A percentile compares a stretch with the other conserved stretches of the same genome.
Evolutionary conservation across 2,888 invertebrate species (phyloP).

Genomic region (Acrobasis repandana): DNA sequence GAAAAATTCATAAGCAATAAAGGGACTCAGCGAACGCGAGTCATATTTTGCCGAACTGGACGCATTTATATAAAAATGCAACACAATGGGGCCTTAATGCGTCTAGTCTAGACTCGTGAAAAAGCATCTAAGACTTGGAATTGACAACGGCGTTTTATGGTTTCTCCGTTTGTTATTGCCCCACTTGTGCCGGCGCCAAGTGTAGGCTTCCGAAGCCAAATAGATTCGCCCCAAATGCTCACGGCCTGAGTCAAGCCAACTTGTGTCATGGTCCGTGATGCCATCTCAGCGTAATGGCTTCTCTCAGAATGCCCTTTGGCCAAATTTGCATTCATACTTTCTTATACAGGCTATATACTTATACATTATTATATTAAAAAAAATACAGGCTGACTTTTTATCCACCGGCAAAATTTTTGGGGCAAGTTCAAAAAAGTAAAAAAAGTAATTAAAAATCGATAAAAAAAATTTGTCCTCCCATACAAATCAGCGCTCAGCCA

Average conservation of each 20-base stretch:
- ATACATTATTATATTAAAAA: too few relatives aligned
- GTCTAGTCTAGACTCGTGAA: constrained; percentile 63
- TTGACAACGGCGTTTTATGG: constrained; percentile 59
- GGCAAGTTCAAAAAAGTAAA: too few relatives aligned
- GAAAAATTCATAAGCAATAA: constrained; percentile 25
- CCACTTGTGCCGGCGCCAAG: constrained; percentile 68
- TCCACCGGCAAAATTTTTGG: too few relatives aligned
- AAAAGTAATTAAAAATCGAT: too few relatives aligned
- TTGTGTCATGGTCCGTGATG: constrained; percentile 27
- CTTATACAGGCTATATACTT: too few relatives aligned
- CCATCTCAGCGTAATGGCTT: constrained; percentile 15
- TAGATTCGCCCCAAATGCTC: constrained; percentile 42
- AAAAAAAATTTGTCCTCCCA: too few relatives aligned
- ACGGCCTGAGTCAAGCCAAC: constrained; percentile 25
- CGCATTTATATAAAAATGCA: constrained; percentile 29
- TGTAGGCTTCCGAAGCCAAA: constrained; percentile 44
- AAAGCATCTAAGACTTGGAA: constrained; percentile 52
- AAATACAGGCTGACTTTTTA: too few relatives aligned
- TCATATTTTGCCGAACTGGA: constrained; percentile 21
- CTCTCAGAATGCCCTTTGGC: too few relatives aligned
- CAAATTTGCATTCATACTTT: too few relatives aligned
- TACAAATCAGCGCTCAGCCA: too few relatives aligned
- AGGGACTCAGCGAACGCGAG: constrained; percentile 15
- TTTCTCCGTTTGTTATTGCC: constrained; percentile 60
- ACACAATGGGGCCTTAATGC: constrained; percentile 44